phyloP scores from a whole-genome alignment of 2,888 invertebrate species.

The Drosophila nr. perissopoda region DNA sequence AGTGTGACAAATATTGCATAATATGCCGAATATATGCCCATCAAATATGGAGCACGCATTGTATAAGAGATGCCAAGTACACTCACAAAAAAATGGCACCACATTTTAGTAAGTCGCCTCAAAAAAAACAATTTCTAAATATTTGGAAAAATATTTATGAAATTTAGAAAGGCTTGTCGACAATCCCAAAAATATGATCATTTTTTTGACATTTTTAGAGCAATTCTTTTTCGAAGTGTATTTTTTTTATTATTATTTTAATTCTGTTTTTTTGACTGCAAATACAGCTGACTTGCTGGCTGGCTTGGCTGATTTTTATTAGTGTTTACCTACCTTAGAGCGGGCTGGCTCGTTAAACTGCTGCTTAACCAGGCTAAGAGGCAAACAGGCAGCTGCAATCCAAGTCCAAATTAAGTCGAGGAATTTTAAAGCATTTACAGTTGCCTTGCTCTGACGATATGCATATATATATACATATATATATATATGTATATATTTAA shows the following conservation, averaged over 20 bases:
- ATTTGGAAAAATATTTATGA: not conserved
- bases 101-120: not conserved
- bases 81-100: not conserved
- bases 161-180: no score
- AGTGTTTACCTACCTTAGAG: conserved; percentile 40
- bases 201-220: not conserved
- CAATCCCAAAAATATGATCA: no score
- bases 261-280: not conserved
- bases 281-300: not conserved
- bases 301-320: not conserved
- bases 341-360: conserved; percentile 7
- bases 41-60: conserved; percentile 68
- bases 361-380: conserved; percentile 16
- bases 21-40: conserved; percentile 22
- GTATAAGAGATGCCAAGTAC: conserved; percentile 45
- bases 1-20: conserved; percentile 54
- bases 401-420: conserved; percentile 29
- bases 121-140: not conserved
- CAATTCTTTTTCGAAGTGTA: not conserved
- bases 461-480: not conserved
- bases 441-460: conserved; percentile 12
- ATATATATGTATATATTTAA: conserved; percentile 23
- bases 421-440: conserved; percentile 56
- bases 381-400: conserved; percentile 26
- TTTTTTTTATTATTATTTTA: not conserved